These are phyloP conservation scores for Perodicticus potto DNA, from an alignment of 2,797 vertebrate genomes.

Conservation along the genomic window DNA sequence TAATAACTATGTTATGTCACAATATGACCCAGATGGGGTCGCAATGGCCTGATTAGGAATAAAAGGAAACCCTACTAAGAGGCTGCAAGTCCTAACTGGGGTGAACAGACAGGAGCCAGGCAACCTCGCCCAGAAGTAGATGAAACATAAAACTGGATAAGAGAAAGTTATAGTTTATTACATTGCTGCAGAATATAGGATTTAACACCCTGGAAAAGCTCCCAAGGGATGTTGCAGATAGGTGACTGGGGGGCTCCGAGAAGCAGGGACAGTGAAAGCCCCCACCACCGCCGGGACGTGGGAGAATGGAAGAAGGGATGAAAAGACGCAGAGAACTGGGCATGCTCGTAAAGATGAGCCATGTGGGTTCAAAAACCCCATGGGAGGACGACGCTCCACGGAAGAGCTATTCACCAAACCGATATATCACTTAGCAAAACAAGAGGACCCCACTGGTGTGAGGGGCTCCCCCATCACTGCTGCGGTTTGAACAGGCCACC, in stretches of 20 bases:
- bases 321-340: neutral
- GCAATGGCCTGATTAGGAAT: neutral
- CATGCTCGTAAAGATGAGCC: neutral
- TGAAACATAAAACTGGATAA: neutral
- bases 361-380: neutral
- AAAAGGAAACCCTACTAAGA: neutral
- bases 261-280: neutral
- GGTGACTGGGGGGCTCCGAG: neutral
- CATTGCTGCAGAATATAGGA: neutral
- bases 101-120: neutral
- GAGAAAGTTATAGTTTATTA: neutral
- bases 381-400: neutral
- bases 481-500: neutral
- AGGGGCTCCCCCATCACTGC: neutral
- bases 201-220: neutral
- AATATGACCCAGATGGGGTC: neutral
- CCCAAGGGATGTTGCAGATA: neutral
- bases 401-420: neutral
- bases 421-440: neutral
- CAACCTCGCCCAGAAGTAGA: neutral
- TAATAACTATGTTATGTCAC: constrained; percentile 20
- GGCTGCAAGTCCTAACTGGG: neutral
- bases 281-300: neutral
- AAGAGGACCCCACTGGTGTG: neutral
- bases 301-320: neutral